Base-by-base conservation (phyloP, 1,140 invertebrate genomes). In the Oscheius sp. region DNA sequence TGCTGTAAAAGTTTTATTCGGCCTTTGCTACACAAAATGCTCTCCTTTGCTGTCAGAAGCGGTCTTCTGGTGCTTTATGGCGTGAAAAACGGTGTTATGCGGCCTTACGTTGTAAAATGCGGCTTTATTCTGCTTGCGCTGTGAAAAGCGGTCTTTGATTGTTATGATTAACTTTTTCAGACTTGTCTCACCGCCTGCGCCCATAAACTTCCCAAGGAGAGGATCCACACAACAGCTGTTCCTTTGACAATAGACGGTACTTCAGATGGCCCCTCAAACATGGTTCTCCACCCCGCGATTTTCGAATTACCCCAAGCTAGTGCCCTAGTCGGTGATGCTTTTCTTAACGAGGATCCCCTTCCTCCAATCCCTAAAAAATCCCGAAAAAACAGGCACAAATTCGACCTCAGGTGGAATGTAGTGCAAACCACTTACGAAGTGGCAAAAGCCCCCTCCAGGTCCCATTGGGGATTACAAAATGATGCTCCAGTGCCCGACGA, bases 151-250 rank as follows among this genome's bases (percentile, higher is more conserved):
- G n/a, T n/a, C n/a, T 42, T 42, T 42, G 38, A 42, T 42, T n/a
- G 38, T n/a, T 63, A 2, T 35, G 18, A 63, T 3, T 34, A 3
- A 4, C n/a, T 61, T 7, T 13, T 52, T 59, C 35, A 68, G 67
- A 49, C 35, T 28, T 68, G 67, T 42, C 67, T 49, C 13, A 42
- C 49, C 7, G 20, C 35, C 1, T 68, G 67, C 23, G 67, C 49
- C 42, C 67, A 68, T 36, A 68, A 68, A 31, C 7, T 55, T 15
- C 15, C 15, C 7, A 26, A 7, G 4, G 49, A 55, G 23, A 26
- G 28, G 23, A 15, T 13, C 7, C 49, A 23, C 28, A 15, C 7
- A 4, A 7, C 23, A 4, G 28, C 49, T 13, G 49, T 20, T 7
- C 7, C 49, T 4, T 23, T 26, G 7, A 26, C 49, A 55, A 26